Percentiles rank a stretch among this genome's conserved stretches.
Conservation (phyloP, 2,797 vertebrate genomes). For the Pelobates cultripes region DNA sequence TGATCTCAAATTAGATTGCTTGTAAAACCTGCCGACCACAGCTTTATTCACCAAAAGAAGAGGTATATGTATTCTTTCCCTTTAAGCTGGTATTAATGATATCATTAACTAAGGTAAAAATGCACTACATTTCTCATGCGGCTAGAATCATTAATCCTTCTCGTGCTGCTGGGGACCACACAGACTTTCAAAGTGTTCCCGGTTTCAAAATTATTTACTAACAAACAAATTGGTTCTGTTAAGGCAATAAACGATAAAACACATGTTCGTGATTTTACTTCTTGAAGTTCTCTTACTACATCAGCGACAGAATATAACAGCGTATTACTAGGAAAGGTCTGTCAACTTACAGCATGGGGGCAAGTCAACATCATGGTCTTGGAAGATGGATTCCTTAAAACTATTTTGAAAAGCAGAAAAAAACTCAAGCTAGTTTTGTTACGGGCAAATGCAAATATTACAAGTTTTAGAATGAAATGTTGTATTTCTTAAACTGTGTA, state of each 20-base stretch:
- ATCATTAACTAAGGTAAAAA: constrained; percentile 30
- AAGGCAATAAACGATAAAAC: constrained; percentile 37
- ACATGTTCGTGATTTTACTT: constrained; percentile 30
- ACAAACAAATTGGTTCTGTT: constrained; percentile 45
- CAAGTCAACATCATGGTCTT: too few relatives aligned
- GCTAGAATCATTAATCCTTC: constrained; percentile 35
- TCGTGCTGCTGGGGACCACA: constrained; percentile 26
- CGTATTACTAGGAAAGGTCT: not conserved
- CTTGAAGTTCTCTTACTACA: constrained; percentile 3
- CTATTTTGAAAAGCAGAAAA: too few relatives aligned
- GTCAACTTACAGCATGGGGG: too few relatives aligned
- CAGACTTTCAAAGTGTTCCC: constrained; percentile 7
- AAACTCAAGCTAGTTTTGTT: too few relatives aligned
- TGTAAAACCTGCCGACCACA: constrained; percentile 46
- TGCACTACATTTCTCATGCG: constrained; percentile 28
- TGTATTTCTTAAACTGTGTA: too few relatives aligned
- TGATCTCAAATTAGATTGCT: constrained; percentile 50
- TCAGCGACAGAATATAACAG: constrained; percentile 1
- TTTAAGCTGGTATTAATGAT: constrained; percentile 48
- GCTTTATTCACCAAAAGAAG: constrained; percentile 28
- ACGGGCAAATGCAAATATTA: too few relatives aligned
- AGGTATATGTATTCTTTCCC: constrained; percentile 5
- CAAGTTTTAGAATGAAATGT: too few relatives aligned
- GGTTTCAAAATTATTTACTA: constrained; percentile 43
- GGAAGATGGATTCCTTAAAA: too few relatives aligned